A percentile compares a stretch with the other conserved stretches of the same genome.
Evolutionary conservation across 2,888 invertebrate genomes (phyloP).

Genomic region (Hyposoter didymator): DNA sequence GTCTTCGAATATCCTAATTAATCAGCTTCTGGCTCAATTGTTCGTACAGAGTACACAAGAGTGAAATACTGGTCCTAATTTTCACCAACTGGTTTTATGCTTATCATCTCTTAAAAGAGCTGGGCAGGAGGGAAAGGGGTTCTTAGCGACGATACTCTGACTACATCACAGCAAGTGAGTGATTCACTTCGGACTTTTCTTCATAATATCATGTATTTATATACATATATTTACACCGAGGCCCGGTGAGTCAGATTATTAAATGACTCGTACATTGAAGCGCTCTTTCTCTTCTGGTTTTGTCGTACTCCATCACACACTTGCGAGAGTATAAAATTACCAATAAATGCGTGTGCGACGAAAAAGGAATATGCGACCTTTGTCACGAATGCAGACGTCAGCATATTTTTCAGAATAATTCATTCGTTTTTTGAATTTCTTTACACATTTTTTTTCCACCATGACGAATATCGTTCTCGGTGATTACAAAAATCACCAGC

Average conservation of each 20-base stretch:
- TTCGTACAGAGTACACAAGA: not conserved
- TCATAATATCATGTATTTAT: conserved; percentile 32
- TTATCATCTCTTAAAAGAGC: conserved; percentile 32
- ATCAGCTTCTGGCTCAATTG: not conserved
- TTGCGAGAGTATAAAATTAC: conserved; percentile 30
- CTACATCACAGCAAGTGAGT: conserved; percentile 57
- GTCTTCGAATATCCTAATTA: not conserved
- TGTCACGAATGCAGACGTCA: not conserved
- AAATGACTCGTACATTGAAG: conserved; percentile 66
- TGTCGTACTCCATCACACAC: conserved; percentile 10
- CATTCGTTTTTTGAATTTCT: not conserved
- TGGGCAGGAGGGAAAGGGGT: conserved; percentile 1
- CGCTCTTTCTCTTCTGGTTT: conserved; percentile 49
- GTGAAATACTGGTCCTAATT: conserved; percentile 4
- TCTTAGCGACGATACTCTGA: conserved; percentile 44
- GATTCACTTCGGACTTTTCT: conserved; percentile 63
- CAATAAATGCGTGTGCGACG: conserved; percentile 21
- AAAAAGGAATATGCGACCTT: conserved; percentile 28
- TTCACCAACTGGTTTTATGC: conserved; percentile 37
- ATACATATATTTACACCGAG: conserved; percentile 33
- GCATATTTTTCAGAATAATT: not conserved
- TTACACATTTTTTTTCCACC: not conserved
- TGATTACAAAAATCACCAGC: not conserved
- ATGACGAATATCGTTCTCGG: not conserved
- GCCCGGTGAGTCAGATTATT: conserved; percentile 69